Evolutionary conservation across 2,888 invertebrate genomes (phyloP).

Genomic region (Ditylenchus weischeri): DNA sequence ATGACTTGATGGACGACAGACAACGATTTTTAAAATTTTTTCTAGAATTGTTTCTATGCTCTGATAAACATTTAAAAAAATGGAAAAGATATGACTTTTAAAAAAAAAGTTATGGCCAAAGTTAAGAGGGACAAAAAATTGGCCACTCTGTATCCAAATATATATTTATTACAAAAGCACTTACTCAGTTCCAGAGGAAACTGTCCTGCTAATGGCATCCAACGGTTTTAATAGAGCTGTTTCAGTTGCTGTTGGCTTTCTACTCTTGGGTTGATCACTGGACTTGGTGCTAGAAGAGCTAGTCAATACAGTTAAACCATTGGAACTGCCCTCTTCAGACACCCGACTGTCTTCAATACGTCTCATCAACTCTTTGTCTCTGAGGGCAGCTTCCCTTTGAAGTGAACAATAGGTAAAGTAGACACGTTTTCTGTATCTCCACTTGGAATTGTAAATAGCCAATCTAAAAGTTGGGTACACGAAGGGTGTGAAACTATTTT

Average conservation of each 20-base stretch:
- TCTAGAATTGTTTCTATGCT: too few species aligned
- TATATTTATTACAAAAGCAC: background rate
- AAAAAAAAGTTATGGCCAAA: too few species aligned
- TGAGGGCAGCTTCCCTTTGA: slow-evolving; percentile 36
- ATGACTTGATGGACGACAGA: too few species aligned
- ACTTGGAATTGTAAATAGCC: slow-evolving; percentile 51
- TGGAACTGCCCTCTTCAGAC: slow-evolving; percentile 8
- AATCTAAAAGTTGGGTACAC: slow-evolving; percentile 30
- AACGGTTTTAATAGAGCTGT: background rate
- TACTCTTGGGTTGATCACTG: background rate
- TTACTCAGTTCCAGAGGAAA: slow-evolving; percentile 10
- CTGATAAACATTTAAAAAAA: too few species aligned
- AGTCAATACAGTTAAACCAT: slow-evolving; percentile 5
- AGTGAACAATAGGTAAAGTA: slow-evolving; percentile 58
- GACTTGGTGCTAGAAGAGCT: slow-evolving; percentile 14
- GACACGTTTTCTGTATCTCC: slow-evolving; percentile 56
- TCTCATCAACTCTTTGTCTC: slow-evolving; percentile 19
- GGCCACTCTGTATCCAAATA: too few species aligned
- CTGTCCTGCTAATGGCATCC: background rate
- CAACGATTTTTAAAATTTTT: too few species aligned
- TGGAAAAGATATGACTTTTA: too few species aligned
- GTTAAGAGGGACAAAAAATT: too few species aligned
- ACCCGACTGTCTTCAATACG: background rate
- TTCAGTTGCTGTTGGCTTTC: background rate
- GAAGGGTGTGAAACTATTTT: too few species aligned